Percentiles rank a stretch among this genome's conserved stretches.
Evolutionary conservation across 2,113 vertebrate species (phyloP).

Genomic region (Setophaga coronata): DNA sequence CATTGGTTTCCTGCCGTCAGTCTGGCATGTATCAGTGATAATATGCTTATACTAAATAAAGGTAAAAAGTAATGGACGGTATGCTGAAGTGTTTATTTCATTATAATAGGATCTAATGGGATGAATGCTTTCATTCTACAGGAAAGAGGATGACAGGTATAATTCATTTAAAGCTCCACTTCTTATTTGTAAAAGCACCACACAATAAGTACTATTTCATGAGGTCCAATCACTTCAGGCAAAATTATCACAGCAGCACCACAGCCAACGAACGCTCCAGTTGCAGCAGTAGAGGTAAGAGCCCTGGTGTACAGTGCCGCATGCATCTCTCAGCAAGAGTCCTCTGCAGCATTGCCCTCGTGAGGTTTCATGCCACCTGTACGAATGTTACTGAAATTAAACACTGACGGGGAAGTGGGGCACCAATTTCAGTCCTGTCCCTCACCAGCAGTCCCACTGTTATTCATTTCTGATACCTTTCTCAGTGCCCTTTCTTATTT

Average conservation of each 20-base stretch:
- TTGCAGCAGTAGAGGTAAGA: background rate
- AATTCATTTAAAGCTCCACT: constrained; percentile 55
- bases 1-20: constrained; percentile 17
- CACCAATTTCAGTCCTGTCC: background rate
- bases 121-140: constrained; percentile 14
- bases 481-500: background rate
- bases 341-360: background rate
- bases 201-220: background rate
- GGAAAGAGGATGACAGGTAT: constrained; percentile 53
- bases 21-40: constrained; percentile 9
- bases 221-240: background rate
- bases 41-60: constrained; percentile 35
- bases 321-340: background rate
- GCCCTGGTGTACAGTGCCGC: rapidly evolving
- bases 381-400: background rate
- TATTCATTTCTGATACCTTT: background rate
- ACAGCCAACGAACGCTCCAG: background rate
- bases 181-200: constrained; percentile 39
- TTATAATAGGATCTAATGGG: constrained; percentile 16
- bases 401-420: background rate
- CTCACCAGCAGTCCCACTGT: background rate
- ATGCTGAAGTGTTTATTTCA: constrained; percentile 13
- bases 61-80: constrained; percentile 2
- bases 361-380: background rate
- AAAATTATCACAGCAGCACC: background rate